Evolutionary conservation across 2,113 vertebrate genomes (phyloP).

Genomic region (Mystacornis crossleyi): DNA sequence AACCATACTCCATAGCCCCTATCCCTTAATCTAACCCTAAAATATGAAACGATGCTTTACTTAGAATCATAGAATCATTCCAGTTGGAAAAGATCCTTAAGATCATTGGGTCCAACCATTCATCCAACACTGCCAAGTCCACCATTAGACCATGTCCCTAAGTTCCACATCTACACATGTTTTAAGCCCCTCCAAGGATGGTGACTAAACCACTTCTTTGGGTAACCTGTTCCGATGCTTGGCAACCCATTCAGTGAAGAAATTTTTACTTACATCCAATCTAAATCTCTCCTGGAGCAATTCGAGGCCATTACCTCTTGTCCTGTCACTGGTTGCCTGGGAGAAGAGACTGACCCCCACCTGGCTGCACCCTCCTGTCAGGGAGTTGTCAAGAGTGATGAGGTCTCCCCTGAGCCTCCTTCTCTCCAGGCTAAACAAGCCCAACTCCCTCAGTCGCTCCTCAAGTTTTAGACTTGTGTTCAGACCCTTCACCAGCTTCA

Average conservation of each 20-base stretch:
- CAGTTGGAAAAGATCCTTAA: not conserved
- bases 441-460: not conserved
- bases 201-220: not conserved
- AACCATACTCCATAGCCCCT: not conserved
- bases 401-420: not conserved
- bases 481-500: fast-evolving
- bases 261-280: not conserved
- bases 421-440: not conserved
- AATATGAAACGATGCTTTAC: not conserved
- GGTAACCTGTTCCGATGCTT: not conserved
- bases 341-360: fast-evolving
- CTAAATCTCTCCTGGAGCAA: not conserved
- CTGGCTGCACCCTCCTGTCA: not conserved
- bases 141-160: not conserved
- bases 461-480: not conserved
- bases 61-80: not conserved
- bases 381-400: not conserved
- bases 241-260: not conserved
- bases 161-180: fast-evolving
- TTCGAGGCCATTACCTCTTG: not conserved
- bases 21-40: not conserved
- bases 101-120: not conserved
- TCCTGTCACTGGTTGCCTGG: not conserved
- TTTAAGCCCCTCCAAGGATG: not conserved
- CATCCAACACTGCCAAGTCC: not conserved